Percentiles rank a stretch among this genome's conserved stretches.
phyloP scores from a whole-genome alignment of 92 coral and sea anemone species.

The Phenganax subtilis region DNA sequence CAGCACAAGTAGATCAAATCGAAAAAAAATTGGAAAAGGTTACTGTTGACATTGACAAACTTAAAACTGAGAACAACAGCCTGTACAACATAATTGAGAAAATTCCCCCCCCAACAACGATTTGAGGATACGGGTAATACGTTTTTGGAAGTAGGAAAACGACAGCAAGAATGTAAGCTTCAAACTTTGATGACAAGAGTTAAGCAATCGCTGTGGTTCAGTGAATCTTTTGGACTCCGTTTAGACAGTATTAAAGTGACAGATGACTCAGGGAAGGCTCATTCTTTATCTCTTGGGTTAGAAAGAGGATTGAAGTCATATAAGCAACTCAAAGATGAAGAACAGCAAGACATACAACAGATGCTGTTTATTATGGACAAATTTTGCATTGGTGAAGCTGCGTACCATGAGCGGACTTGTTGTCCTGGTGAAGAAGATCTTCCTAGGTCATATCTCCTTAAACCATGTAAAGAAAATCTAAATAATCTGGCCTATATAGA shows the following conservation, averaged over 20 bases:
- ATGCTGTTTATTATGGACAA: background rate
- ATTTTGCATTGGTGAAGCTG: too few species aligned
- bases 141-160: background rate
- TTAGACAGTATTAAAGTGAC: background rate
- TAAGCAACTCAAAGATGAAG: background rate
- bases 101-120: too few species aligned
- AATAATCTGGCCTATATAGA: too few species aligned
- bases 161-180: background rate
- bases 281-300: background rate
- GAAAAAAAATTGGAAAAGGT: slow-evolving; percentile 11
- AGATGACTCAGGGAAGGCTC: background rate
- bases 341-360: background rate
- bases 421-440: too few species aligned
- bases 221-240: background rate
- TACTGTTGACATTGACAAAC: slow-evolving; percentile 13
- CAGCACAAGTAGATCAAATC: background rate
- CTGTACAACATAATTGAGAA: background rate
- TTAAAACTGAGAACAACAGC: slow-evolving; percentile 1
- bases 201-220: background rate
- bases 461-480: too few species aligned
- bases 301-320: background rate
- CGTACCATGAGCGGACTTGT: too few species aligned
- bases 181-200: background rate
- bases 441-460: too few species aligned
- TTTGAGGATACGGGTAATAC: background rate